Evolutionary conservation across 2,888 invertebrate genomes (phyloP).

Genomic region (Pristionchus exspectatus): DNA sequence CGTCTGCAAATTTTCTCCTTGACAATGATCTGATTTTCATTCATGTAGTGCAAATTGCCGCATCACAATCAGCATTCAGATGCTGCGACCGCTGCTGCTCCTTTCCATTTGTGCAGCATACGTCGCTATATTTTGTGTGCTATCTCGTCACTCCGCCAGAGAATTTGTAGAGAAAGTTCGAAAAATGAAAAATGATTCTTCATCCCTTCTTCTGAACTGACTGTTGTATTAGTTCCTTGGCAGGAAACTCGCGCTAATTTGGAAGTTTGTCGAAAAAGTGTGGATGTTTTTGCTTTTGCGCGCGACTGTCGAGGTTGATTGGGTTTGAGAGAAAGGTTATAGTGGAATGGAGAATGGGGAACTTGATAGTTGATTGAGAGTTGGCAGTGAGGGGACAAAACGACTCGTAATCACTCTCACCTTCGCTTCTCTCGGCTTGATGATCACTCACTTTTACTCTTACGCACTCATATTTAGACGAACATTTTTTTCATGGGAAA

Average conservation of each 20-base stretch:
- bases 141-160: too few relatives aligned
- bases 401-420: conserved; percentile 20
- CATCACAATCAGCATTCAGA: not conserved
- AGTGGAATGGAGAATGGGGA: not conserved
- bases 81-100: conserved; percentile 2
- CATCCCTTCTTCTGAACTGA: not conserved
- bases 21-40: too few relatives aligned
- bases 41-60: not conserved
- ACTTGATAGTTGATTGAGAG: conserved; percentile 14
- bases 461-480: too few relatives aligned
- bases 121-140: too few relatives aligned
- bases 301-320: not conserved
- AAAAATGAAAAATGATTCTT: too few relatives aligned
- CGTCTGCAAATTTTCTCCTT: not conserved
- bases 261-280: not conserved
- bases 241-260: not conserved
- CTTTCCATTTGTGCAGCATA: not conserved
- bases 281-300: not conserved
- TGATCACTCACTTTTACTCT: not conserved
- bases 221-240: too few relatives aligned
- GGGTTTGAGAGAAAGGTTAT: conserved; percentile 34
- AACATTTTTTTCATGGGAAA: too few relatives aligned
- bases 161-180: too few relatives aligned
- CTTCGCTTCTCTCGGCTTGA: not conserved
- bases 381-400: not conserved